Evolutionary conservation across 37 sponge, comb jelly and placozoan genomes (phyloP).

Genomic region (Beroe forskalii): DNA sequence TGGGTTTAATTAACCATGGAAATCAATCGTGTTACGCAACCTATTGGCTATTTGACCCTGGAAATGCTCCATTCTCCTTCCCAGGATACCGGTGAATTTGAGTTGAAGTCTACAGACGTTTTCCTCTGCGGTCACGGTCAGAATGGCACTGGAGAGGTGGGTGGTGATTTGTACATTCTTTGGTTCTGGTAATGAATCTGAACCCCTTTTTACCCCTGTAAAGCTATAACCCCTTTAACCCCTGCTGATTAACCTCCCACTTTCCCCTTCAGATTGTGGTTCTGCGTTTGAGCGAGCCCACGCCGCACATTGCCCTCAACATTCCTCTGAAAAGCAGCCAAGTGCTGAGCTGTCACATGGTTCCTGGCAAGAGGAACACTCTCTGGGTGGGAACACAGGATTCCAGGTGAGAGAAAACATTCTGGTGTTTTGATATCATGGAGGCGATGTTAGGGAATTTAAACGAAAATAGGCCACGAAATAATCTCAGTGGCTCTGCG

Average conservation of each 20-base stretch:
- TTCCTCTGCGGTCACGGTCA: constrained; percentile 62
- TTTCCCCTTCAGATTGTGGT: constrained; percentile 21
- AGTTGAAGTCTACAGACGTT: constrained; percentile 17
- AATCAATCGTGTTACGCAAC: too few relatives aligned
- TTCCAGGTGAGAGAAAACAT: constrained; percentile 11
- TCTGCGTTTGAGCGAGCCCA: constrained; percentile 17
- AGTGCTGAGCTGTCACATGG: constrained; percentile 60
- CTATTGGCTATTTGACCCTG: not conserved
- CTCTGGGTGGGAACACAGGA: constrained; percentile 63
- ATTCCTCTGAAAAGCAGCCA: not conserved
- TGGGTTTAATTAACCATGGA: too few relatives aligned
- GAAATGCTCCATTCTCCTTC: too few relatives aligned
- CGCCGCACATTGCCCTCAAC: constrained; percentile 41
- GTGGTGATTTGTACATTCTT: not conserved
- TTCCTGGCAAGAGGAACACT: constrained; percentile 27
- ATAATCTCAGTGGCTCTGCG: too few relatives aligned
- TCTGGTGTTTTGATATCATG: too few relatives aligned
- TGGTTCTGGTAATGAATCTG: not conserved
- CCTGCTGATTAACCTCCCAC: too few relatives aligned
- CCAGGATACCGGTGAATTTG: constrained; percentile 11
- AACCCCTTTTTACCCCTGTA: too few relatives aligned
- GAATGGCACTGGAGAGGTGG: constrained; percentile 38
- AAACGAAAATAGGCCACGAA: too few relatives aligned
- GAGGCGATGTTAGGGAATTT: too few relatives aligned
- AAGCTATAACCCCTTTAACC: too few relatives aligned